Conservation (phyloP, 2,797 vertebrate genomes). For the Myotis findleyi region DNA sequence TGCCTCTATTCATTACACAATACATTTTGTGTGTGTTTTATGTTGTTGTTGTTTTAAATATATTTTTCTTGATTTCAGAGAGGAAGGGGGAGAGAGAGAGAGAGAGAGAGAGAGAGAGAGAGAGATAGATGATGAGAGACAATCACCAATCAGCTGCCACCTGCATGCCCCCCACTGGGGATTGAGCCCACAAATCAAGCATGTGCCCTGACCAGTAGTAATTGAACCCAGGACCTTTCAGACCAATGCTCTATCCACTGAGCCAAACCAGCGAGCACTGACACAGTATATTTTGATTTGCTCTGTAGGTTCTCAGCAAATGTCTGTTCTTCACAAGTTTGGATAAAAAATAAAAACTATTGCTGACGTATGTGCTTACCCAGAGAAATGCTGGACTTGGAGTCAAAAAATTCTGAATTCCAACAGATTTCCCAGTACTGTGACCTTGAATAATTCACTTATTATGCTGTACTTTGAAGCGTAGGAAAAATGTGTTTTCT, state of each 20-base stretch:
- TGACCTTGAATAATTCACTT: neutral
- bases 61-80: no score
- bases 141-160: no score
- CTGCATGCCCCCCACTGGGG: no score
- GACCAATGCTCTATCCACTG: no score
- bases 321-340: neutral
- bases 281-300: neutral
- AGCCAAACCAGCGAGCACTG: no score
- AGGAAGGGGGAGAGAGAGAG: no score
- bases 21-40: neutral
- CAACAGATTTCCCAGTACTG: neutral
- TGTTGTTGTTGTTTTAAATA: no score
- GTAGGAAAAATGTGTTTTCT: neutral
- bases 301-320: neutral
- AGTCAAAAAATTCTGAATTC: neutral
- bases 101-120: no score
- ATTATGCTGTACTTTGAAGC: neutral
- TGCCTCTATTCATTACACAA: neutral
- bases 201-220: no score
- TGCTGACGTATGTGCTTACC: neutral
- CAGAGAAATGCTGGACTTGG: neutral
- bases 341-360: neutral
- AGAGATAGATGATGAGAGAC: no score
- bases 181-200: no score
- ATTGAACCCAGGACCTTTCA: no score